Percentiles rank a stretch among this genome's conserved stretches.
Evolutionary conservation across 2,113 vertebrate species (phyloP).

Genomic region (Rousettus leschenaultii): DNA sequence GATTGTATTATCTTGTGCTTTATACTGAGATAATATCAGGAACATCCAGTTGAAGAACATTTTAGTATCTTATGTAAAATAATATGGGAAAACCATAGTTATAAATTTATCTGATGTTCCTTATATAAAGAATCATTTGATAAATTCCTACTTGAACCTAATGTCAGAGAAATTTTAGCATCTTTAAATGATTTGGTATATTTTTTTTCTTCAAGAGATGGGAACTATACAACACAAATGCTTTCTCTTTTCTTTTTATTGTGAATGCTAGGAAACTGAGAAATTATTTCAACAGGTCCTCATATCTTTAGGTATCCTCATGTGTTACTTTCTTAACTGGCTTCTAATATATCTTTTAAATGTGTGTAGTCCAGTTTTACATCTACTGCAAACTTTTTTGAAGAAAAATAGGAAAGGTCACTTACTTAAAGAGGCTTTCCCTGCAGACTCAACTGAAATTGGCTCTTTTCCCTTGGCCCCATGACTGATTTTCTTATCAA

Average conservation of each 20-base stretch:
- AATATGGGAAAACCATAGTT: background rate
- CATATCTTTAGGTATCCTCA: background rate
- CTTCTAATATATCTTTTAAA: constrained; percentile 1
- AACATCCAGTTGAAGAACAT: background rate
- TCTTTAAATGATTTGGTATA: background rate
- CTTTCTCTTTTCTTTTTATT: background rate
- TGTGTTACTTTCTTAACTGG: background rate
- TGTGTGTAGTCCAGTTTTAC: background rate
- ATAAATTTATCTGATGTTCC: background rate
- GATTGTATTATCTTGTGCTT: background rate
- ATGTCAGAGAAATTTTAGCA: background rate
- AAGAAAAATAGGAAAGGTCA: background rate
- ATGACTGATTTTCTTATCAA: background rate
- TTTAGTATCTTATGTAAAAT: background rate
- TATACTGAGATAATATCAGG: background rate
- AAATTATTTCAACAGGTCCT: background rate
- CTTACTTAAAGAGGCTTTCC: background rate
- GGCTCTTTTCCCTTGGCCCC: background rate
- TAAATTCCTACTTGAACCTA: constrained; percentile 6
- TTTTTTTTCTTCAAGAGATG: constrained; percentile 8
- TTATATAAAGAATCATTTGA: background rate
- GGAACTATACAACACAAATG: background rate
- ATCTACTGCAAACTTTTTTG: background rate
- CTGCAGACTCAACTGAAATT: background rate
- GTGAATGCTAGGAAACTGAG: background rate